Evolutionary conservation across 2,888 invertebrate genomes (phyloP), one percentile per base, ranked within the genome.

Genomic region (Chymomyza procnemis): DNA sequence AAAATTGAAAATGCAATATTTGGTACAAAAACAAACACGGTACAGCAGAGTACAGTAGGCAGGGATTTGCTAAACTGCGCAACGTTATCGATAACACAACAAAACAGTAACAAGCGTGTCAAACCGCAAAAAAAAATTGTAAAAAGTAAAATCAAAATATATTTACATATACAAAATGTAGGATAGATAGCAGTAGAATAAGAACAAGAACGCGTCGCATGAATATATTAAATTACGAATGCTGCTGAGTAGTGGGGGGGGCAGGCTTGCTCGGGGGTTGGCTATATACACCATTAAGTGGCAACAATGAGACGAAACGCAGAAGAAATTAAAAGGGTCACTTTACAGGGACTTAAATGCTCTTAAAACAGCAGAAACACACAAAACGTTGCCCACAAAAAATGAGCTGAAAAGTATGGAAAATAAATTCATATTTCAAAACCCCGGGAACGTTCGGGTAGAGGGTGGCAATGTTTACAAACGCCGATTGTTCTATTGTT

Each of bases 271-370:
- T 4, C 50, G 68, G 61, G 69, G 69, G 76, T 66, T 62, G 70
- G 73, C 68, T 73, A 22, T 9, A 21, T 54, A 47, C 26, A 61
- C 67, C 76, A 76, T 73, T 80, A 76, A 83, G 83, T 79, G 80
- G 71, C 81, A 84, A 81, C 84, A 84, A 83, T 79, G 75, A 76
- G 75, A 66, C 66, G 77, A 81, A 73, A 77, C 75, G 73, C 71
- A 83, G 62, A 78, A 67, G 75, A 87, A 84, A 88, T 87, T 87
- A 88, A 88, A 88, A 88, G 87, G 88, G 88, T 88, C 88, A 88
- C 86, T 88, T 85, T 79, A 80, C 86, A 80, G 72, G 79, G 86
- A 79, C 86, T 87, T 85, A 88, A 80, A 78, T 75, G 77, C 74
- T 74, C 78, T 79, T 73, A 77, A 78, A 77, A 83, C 74, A 83